Evolutionary conservation across 2,113 vertebrate genomes (phyloP).

Genomic region (Galemys pyrenaicus): DNA sequence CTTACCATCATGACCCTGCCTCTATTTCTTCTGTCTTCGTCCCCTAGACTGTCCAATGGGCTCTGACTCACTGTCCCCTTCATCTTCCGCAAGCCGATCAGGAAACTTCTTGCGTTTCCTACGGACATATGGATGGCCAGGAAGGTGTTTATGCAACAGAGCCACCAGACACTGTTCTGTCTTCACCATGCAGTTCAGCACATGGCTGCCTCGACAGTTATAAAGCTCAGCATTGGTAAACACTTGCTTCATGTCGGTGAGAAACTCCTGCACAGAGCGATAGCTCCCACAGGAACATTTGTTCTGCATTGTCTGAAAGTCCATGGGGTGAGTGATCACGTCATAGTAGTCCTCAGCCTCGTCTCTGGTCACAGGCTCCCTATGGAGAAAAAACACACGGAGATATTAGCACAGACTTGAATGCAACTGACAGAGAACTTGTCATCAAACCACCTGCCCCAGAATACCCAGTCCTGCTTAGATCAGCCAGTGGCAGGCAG

Average conservation of each 20-base stretch:
- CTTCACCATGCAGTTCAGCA: slow-evolving; percentile 93
- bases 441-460: not conserved
- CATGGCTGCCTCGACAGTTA: slow-evolving; percentile 92
- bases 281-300: slow-evolving; percentile 93
- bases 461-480: rapidly evolving
- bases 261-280: slow-evolving; percentile 92
- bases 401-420: rapidly evolving
- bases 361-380: slow-evolving; percentile 94
- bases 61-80: slow-evolving; percentile 86
- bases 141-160: slow-evolving; percentile 94
- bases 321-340: slow-evolving; percentile 94
- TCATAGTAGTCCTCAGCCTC: slow-evolving; percentile 96
- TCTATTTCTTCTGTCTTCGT: slow-evolving; percentile 87
- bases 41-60: slow-evolving; percentile 82
- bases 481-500: rapidly evolving
- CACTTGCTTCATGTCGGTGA: slow-evolving; percentile 94
- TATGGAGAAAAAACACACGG: slow-evolving; percentile 76
- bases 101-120: slow-evolving; percentile 89
- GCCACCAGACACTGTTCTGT: slow-evolving; percentile 94
- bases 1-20: slow-evolving; percentile 58
- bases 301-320: slow-evolving; percentile 96
- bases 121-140: slow-evolving; percentile 92
- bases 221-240: slow-evolving; percentile 96
- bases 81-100: slow-evolving; percentile 82
- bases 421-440: not conserved